Percentiles rank a stretch among this genome's conserved stretches.
These are phyloP conservation scores for Lypha dubia DNA, from an alignment of 2,888 invertebrate species.

Conservation along the genomic window DNA sequence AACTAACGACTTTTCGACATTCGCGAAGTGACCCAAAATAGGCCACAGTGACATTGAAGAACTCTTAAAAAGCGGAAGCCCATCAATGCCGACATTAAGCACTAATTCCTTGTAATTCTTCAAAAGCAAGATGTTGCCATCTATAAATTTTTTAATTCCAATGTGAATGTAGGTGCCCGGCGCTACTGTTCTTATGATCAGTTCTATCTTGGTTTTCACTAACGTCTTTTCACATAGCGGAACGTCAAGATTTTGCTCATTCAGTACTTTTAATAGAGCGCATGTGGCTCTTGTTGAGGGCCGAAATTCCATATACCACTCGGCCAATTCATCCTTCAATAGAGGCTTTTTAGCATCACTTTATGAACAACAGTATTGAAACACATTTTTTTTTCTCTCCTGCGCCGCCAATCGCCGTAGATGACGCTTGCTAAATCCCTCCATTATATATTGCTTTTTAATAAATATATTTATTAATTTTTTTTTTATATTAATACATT, in stretches of 20 bases:
- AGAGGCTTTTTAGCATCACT: too few species aligned
- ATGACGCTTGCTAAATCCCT: too few species aligned
- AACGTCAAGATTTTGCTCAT: not conserved
- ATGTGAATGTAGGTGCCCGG: not conserved
- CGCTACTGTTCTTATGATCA: not conserved
- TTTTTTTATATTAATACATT: too few species aligned
- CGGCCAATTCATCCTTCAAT: too few species aligned
- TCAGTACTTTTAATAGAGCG: not conserved
- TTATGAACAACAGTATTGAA: too few species aligned
- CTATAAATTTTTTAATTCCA: not conserved
- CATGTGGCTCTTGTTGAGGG: not conserved
- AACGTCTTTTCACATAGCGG: not conserved
- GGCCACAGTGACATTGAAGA: not conserved
- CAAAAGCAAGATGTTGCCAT: not conserved
- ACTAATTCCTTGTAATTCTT: not conserved
- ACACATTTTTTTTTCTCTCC: too few species aligned
- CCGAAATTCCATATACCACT: too few species aligned
- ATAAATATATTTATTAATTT: too few species aligned
- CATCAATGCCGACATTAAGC: not conserved
- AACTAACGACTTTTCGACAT: too few species aligned
- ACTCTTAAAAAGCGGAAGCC: not conserved
- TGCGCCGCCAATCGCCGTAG: too few species aligned
- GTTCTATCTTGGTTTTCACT: not conserved
- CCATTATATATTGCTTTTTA: too few species aligned
- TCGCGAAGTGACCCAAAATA: not conserved